phyloP scores from a whole-genome alignment of 2,113 vertebrate species.

The Oceanites oceanicus region DNA sequence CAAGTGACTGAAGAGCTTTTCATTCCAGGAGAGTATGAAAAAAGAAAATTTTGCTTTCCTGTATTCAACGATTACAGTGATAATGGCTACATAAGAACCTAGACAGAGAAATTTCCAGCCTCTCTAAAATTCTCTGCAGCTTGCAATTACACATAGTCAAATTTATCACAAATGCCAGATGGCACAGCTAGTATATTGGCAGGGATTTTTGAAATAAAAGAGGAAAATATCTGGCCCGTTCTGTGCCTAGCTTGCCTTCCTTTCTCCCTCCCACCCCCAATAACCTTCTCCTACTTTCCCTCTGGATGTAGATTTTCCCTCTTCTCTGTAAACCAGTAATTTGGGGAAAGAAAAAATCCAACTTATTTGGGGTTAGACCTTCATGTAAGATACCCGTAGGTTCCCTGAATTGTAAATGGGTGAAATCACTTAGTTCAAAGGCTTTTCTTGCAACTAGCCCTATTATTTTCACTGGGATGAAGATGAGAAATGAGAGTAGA shows the following conservation, averaged over 20 bases:
- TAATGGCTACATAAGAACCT: slow-evolving; percentile 44
- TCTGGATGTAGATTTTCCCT: neutral
- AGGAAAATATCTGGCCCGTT: slow-evolving; percentile 46
- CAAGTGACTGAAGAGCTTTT: slow-evolving; percentile 3
- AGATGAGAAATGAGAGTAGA: neutral
- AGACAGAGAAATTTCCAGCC: slow-evolving; percentile 57
- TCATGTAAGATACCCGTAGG: neutral
- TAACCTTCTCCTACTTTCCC: slow-evolving; percentile 21
- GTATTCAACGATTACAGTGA: slow-evolving; percentile 32
- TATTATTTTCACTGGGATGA: neutral
- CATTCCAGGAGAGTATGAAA: neutral
- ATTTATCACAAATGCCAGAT: slow-evolving; percentile 63
- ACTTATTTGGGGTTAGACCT: neutral
- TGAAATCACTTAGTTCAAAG: neutral
- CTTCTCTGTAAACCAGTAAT: neutral
- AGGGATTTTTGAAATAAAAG: slow-evolving; percentile 47
- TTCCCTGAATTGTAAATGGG: neutral
- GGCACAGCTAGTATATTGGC: slow-evolving; percentile 55
- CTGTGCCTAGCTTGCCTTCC: neutral
- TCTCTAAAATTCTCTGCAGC: slow-evolving; percentile 61
- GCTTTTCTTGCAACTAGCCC: neutral
- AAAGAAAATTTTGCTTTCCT: slow-evolving; percentile 31
- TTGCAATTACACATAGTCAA: slow-evolving; percentile 56
- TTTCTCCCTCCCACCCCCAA: slow-evolving; percentile 26
- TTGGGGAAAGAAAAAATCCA: neutral